These are phyloP conservation scores for Megaceryle alcyon DNA, from an alignment of 2,797 vertebrate genomes.

Conservation along the genomic window DNA sequence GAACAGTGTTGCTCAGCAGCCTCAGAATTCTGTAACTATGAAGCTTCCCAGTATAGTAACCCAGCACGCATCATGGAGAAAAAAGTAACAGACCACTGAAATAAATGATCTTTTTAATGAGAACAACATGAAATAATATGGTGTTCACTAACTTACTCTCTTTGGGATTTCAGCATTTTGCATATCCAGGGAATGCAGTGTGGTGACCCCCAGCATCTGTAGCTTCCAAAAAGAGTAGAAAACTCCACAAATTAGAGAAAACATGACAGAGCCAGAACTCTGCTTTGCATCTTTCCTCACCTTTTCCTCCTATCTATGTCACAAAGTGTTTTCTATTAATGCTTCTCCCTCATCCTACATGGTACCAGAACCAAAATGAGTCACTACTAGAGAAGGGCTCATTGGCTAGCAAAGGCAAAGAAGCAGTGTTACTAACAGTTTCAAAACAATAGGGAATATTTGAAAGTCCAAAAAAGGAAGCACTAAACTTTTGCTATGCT, in stretches of 20 bases:
- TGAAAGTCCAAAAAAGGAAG: conserved; percentile 69
- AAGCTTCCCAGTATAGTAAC: background rate
- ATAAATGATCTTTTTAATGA: background rate
- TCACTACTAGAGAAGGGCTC: conserved; percentile 45
- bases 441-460: conserved; percentile 55
- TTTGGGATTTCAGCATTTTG: background rate
- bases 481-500: conserved; percentile 44
- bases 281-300: conserved; percentile 36
- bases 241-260: conserved; percentile 13
- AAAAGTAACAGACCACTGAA: background rate
- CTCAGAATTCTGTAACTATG: background rate
- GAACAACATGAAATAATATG: background rate
- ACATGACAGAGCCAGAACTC: background rate
- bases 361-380: conserved; percentile 45
- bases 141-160: background rate
- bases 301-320: conserved; percentile 14
- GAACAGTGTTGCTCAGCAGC: background rate
- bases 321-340: background rate
- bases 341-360: background rate
- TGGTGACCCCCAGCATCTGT: background rate
- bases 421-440: background rate
- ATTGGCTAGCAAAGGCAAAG: conserved; percentile 41
- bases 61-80: background rate
- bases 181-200: background rate
- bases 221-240: conserved; percentile 16